Evolutionary conservation across 64 coral and sea anemone genomes (phyloP).

Genomic region (Actinia tenebrosa): DNA sequence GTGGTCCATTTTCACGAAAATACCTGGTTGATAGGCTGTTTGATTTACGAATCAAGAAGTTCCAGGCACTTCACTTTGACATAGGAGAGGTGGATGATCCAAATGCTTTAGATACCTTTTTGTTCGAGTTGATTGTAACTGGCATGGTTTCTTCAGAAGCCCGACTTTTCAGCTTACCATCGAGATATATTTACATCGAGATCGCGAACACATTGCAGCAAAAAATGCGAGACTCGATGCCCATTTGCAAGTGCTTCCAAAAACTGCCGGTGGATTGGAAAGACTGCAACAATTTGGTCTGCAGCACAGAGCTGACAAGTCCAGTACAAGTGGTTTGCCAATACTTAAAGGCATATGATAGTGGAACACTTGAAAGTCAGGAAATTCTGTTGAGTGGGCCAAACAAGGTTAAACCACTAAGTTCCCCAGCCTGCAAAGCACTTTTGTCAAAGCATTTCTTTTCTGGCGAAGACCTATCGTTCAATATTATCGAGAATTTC

Average conservation of each 20-base stretch:
- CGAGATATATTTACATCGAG: slow-evolving; percentile 52
- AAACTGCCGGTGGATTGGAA: slow-evolving; percentile 25
- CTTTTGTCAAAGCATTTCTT: slow-evolving; percentile 51
- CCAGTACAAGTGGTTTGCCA: slow-evolving; percentile 76
- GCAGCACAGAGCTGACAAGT: slow-evolving; percentile 54
- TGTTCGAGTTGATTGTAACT: slow-evolving; percentile 49
- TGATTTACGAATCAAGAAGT: slow-evolving; percentile 27
- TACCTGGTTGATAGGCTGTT: slow-evolving; percentile 46
- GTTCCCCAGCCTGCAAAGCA: slow-evolving; percentile 18
- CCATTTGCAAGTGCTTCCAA: slow-evolving; percentile 66
- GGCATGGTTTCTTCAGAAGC: slow-evolving; percentile 62
- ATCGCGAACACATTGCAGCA: slow-evolving; percentile 56
- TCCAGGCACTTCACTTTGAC: slow-evolving; percentile 76
- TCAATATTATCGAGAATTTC: slow-evolving; percentile 80
- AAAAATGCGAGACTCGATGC: slow-evolving; percentile 51
- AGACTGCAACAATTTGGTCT: slow-evolving; percentile 36
- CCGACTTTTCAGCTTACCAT: slow-evolving; percentile 44
- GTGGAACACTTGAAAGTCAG: slow-evolving; percentile 39
- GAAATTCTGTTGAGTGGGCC: slow-evolving; percentile 27
- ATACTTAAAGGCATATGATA: slow-evolving; percentile 55
- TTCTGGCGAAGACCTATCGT: slow-evolving; percentile 52
- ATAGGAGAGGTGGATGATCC: slow-evolving; percentile 71
- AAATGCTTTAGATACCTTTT: slow-evolving; percentile 40
- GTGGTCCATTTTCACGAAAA: slow-evolving; percentile 63
- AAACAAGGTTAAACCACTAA: slow-evolving; percentile 11